Percentiles rank a stretch among this genome's conserved stretches.
Evolutionary conservation across 2,113 vertebrate species (phyloP).

Genomic region (Sylvicapra grimmia): DNA sequence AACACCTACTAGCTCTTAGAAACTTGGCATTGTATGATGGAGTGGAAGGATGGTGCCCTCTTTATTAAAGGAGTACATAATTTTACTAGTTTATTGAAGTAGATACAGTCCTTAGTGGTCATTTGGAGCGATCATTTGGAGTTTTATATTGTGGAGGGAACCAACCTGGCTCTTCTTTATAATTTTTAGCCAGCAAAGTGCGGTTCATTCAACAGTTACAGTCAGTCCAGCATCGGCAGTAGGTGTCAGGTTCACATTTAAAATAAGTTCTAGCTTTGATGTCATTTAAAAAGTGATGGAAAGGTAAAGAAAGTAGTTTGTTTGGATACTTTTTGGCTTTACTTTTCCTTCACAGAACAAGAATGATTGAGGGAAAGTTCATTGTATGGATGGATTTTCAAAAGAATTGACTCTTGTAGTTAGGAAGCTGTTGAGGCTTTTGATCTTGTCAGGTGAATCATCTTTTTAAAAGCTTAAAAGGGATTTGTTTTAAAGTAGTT

Average conservation of each 20-base stretch:
- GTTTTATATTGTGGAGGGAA: not conserved
- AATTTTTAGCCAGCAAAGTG: not conserved
- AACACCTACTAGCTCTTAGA: not conserved
- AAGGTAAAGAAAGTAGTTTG: not conserved
- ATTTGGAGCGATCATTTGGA: not conserved
- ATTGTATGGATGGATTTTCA: not conserved
- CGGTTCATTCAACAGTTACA: not conserved
- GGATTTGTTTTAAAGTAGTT: constrained; percentile 12
- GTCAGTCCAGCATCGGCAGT: not conserved
- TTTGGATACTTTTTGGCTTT: not conserved
- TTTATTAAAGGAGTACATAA: not conserved
- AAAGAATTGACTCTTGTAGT: not conserved
- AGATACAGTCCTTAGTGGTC: not conserved
- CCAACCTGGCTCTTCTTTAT: not conserved
- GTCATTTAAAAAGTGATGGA: not conserved
- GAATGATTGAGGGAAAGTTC: not conserved
- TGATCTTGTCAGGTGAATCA: not conserved
- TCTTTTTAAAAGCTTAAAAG: not conserved
- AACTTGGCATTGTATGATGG: not conserved
- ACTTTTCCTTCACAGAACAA: not conserved
- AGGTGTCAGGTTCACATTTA: not conserved
- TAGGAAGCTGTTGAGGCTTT: not conserved
- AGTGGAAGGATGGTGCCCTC: not conserved
- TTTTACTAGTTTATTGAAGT: not conserved
- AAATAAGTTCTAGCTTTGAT: not conserved